phyloP scores from a whole-genome alignment of 2,888 invertebrate species.

The Drosophila paracracens region DNA sequence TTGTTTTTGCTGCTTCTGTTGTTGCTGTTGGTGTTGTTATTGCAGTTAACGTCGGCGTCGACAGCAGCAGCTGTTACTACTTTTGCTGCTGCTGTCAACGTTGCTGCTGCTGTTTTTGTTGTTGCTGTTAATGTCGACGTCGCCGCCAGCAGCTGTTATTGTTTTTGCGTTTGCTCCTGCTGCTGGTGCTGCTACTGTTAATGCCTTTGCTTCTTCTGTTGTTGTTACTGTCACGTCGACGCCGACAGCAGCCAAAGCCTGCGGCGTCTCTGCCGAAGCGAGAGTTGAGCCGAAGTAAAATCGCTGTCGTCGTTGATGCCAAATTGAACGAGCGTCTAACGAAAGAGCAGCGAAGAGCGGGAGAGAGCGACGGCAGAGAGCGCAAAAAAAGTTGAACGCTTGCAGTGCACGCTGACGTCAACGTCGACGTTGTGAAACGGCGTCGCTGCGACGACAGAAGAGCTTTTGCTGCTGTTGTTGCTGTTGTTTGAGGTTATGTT shows the following conservation, averaged over 20 bases:
- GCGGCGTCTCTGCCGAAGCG: slow-evolving; percentile 29
- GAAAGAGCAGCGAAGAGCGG: neutral
- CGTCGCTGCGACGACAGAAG: slow-evolving; percentile 48
- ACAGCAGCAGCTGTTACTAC: neutral
- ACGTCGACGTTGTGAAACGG: slow-evolving; percentile 49
- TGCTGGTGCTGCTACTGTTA: neutral
- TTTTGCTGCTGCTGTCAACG: neutral
- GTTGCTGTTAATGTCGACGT: slow-evolving; percentile 28
- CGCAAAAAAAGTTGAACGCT: slow-evolving; percentile 16
- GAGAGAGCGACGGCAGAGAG: neutral
- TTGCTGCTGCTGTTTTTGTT: neutral
- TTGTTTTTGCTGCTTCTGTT: neutral
- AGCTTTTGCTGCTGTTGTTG: neutral
- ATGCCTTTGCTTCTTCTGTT: neutral
- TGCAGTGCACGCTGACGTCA: slow-evolving; percentile 51
- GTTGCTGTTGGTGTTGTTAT: neutral
- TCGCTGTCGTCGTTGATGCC: slow-evolving; percentile 46
- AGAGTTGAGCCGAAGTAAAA: slow-evolving; percentile 18
- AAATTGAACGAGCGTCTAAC: slow-evolving; percentile 12
- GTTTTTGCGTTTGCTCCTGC: neutral
- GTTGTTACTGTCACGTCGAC: slow-evolving; percentile 37
- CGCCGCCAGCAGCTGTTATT: slow-evolving; percentile 37
- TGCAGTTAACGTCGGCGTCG: neutral
- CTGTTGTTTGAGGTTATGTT: slow-evolving; percentile 73
- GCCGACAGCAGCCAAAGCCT: slow-evolving; percentile 58